Conservation (phyloP, 2,888 invertebrate species). For the Onthophagus sagittarius region DNA sequence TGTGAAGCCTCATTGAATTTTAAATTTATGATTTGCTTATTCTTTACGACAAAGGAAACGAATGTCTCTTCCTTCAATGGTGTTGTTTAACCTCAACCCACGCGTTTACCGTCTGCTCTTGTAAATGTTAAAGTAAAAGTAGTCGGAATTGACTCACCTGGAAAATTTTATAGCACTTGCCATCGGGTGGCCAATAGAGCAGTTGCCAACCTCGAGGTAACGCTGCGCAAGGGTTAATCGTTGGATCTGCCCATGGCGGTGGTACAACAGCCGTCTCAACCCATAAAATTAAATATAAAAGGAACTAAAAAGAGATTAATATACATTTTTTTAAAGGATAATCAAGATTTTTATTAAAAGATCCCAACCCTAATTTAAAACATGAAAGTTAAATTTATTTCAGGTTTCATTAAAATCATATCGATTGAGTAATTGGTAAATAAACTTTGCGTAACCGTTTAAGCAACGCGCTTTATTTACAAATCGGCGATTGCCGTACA, state of each 20-base stretch:
- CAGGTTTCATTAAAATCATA: neutral
- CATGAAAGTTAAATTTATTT: neutral
- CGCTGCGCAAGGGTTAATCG: conserved; percentile 75
- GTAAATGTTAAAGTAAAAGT: neutral
- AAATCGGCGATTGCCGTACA: neutral
- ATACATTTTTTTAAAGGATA: neutral
- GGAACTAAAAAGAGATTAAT: neutral
- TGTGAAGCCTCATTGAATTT: neutral
- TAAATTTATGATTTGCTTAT: neutral
- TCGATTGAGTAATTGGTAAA: neutral
- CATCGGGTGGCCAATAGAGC: conserved; percentile 78
- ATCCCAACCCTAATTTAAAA: neutral
- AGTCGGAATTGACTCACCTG: conserved; percentile 52
- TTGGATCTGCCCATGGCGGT: conserved; percentile 82
- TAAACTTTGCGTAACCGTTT: neutral
- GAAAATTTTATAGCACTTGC: conserved; percentile 84
- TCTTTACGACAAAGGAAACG: neutral
- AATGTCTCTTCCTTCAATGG: neutral
- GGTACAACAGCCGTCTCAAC: conserved; percentile 60
- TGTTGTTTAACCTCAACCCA: neutral
- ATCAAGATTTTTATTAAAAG: neutral
- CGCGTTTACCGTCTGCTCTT: neutral
- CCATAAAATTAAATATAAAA: neutral
- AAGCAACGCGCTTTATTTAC: neutral
- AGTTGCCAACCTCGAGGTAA: conserved; percentile 82